Evolutionary conservation across 1,140 invertebrate species (phyloP), one percentile per base, ranked within the genome.

Genomic region (Drosophila varians): DNA sequence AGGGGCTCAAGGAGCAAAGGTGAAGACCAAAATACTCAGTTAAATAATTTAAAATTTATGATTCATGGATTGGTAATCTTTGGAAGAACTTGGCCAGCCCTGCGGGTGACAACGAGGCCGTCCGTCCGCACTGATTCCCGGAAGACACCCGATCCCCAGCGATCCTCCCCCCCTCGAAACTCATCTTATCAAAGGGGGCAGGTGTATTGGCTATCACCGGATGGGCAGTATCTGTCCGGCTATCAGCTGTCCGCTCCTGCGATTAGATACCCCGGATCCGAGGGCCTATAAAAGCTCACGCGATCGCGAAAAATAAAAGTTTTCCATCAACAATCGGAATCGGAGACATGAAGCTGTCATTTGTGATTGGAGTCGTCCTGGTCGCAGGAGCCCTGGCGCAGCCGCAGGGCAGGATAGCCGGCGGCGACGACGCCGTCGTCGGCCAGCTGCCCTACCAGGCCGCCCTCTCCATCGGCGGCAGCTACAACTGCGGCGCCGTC

Each of bases 361-460:
- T 38, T 6, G 25, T 23, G 12, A 21, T 82, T 38, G 69, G 64
- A 34, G 12, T 71, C 11, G 19, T 68, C 4, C 36, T 86, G 0
- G 4, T 77, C 11, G 48, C 49, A 8, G 51, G 19, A 12, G 7
- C 18, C 0, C 25, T 16, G 25, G 60, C 58, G 3, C 47, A 60
- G 6, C 66, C 64, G 3, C 66, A 86, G 47, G 53, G 19, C 12
- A 77, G 88, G 40, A 68, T 90, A 28, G 76, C 73, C 16, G 84
- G 83, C 0, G 89, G 83, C 28, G 72, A 80, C 8, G 79, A 82
- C 57, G 89, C 89, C 12, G 60, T 76, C 0, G 14, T 53, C 5
- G 88, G 89, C 1, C 89, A 90, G 49, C 12, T 90, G 45, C 89
- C 89, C 47, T 90, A 90, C 34, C 83, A 86, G 69, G 89, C 70